These are phyloP conservation scores for Clavelina lepadiformis DNA, from an alignment of 23 tunicate genomes.

Conservation along the genomic window DNA sequence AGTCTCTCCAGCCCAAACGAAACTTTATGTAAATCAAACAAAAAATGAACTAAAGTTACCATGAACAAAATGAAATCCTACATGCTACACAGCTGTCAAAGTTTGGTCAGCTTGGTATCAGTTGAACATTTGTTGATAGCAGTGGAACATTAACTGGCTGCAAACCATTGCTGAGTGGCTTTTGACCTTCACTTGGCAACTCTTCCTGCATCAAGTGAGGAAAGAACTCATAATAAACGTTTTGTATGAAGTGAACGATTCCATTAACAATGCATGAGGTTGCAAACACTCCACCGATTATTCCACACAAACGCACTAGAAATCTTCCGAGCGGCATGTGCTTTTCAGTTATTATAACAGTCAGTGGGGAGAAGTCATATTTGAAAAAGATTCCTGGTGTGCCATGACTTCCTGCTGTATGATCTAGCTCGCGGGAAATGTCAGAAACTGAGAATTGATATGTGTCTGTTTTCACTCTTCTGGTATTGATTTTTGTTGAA, in stretches of 20 bases:
- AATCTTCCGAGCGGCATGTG: conserved; percentile 50
- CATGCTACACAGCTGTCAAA: no score
- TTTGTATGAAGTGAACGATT: conserved; percentile 7
- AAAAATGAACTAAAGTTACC: no score
- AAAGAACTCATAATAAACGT: not conserved
- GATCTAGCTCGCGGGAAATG: conserved; percentile 39
- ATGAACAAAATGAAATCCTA: no score
- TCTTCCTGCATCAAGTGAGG: no score
- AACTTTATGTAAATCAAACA: no score
- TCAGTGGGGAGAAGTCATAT: conserved; percentile 63
- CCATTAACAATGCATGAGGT: conserved; percentile 55
- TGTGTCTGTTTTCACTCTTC: conserved; percentile 39
- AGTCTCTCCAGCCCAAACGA: no score
- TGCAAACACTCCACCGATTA: conserved; percentile 71
- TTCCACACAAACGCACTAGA: conserved; percentile 57
- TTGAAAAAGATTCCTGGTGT: conserved; percentile 74
- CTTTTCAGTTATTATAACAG: conserved; percentile 46
- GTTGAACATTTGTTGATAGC: not conserved
- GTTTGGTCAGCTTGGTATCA: no score
- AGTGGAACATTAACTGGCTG: not conserved
- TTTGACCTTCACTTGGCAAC: no score
- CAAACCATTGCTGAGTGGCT: no score
- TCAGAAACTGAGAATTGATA: conserved; percentile 72
- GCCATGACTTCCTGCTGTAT: conserved; percentile 60
- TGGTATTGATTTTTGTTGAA: conserved; percentile 39